Conservation (phyloP, 2,113 vertebrate species). For the Mus musculus region DNA sequence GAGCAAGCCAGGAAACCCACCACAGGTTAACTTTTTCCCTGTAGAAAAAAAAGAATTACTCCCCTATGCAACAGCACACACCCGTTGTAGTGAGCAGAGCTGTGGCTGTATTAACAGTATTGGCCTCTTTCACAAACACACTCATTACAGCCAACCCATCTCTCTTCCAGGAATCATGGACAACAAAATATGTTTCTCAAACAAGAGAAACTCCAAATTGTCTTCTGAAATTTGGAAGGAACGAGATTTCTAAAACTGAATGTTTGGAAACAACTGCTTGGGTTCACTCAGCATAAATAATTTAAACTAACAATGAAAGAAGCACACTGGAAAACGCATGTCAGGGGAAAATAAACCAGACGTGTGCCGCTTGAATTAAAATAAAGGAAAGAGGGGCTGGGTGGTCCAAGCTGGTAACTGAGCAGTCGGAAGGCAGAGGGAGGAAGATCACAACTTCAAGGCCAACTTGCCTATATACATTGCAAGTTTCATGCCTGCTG, state of each 20-base stretch:
- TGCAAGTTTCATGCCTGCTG: neutral
- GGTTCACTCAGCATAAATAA: neutral
- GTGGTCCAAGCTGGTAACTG: neutral
- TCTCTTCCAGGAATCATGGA: neutral
- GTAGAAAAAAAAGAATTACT: neutral
- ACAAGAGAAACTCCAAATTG: neutral
- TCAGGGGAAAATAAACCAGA: neutral
- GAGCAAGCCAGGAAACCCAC: neutral
- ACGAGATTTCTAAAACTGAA: neutral
- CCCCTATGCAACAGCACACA: neutral
- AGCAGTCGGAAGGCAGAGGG: neutral
- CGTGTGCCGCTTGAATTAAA: conserved; percentile 18
- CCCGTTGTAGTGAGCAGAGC: neutral
- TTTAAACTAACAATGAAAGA: neutral
- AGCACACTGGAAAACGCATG: neutral
- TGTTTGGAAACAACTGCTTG: neutral
- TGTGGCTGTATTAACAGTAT: neutral
- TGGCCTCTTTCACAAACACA: neutral
- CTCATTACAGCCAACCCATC: neutral
- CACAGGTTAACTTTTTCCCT: neutral
- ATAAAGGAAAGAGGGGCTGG: neutral
- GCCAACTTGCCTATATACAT: neutral
- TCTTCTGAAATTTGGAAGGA: neutral
- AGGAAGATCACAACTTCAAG: neutral
- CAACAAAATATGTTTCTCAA: neutral